Evolutionary conservation across 2,797 vertebrate species (phyloP).

Genomic region (Premnoplex brunnescens): DNA sequence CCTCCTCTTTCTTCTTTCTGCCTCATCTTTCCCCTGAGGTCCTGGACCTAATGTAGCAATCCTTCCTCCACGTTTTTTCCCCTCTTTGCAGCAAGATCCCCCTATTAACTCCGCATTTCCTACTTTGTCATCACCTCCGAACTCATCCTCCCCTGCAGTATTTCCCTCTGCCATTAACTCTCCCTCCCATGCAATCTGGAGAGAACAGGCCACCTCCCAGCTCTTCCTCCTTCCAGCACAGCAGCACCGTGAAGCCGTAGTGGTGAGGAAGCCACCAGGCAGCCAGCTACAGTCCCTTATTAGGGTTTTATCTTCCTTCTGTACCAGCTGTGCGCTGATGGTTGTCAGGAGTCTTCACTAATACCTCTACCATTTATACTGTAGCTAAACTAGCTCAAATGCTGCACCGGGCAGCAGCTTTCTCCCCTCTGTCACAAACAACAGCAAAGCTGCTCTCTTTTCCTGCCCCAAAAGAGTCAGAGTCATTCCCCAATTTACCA

Average conservation of each 20-base stretch:
- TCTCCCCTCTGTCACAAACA: background rate
- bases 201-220: slow-evolving; percentile 2
- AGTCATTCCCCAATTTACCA: background rate
- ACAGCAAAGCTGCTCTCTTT: background rate
- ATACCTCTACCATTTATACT: background rate
- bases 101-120: background rate
- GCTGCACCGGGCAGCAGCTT: background rate
- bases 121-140: slow-evolving; percentile 25
- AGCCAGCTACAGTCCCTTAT: background rate
- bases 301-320: background rate
- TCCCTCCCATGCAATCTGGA: background rate
- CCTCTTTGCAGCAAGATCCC: background rate
- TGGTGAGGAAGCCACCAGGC: background rate
- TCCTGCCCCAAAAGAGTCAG: background rate
- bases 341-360: background rate
- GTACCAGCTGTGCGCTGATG: background rate
- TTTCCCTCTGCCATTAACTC: background rate
- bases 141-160: slow-evolving; percentile 7
- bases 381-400: background rate
- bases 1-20: background rate
- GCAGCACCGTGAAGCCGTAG: background rate
- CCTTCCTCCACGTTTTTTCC: background rate
- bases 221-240: background rate
- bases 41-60: background rate
- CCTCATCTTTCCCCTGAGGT: background rate